Conservation (phyloP, 2,113 vertebrate species). For the Eulemur macaco region DNA sequence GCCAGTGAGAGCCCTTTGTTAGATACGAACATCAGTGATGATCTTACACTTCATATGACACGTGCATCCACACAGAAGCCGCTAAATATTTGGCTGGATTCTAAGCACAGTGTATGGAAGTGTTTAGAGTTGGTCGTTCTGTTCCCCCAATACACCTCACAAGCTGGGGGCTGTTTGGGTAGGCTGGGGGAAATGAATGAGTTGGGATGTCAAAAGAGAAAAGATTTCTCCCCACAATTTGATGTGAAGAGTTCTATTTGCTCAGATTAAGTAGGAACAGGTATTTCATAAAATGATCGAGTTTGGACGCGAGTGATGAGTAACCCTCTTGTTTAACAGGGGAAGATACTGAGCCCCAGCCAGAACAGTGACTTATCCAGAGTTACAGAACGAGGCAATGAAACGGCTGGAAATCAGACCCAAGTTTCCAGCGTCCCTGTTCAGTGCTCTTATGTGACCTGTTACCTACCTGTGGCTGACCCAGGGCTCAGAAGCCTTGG, state of each 20-base stretch:
- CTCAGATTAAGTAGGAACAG: not conserved
- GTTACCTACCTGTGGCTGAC: not conserved
- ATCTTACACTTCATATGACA: not conserved
- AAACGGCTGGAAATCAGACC: not conserved
- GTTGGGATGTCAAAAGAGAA: not conserved
- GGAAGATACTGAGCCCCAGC: not conserved
- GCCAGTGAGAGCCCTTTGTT: not conserved
- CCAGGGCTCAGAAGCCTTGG: not conserved
- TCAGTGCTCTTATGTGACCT: not conserved
- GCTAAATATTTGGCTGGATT: not conserved
- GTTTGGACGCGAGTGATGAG: not conserved
- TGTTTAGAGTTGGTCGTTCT: not conserved
- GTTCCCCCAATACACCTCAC: accelerated
- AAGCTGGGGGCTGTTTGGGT: not conserved
- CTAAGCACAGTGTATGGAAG: not conserved
- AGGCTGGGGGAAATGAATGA: not conserved
- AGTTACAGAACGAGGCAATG: not conserved
- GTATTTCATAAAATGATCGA: not conserved
- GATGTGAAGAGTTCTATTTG: not conserved
- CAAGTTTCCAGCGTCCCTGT: not conserved
- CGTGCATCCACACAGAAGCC: accelerated
- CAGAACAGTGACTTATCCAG: not conserved
- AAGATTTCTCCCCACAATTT: not conserved
- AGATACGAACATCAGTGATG: not conserved
- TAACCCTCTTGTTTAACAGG: not conserved